Evolutionary conservation across 2,113 vertebrate genomes (phyloP), one percentile per base, ranked within the genome.

Genomic region (Lota lota): DNA sequence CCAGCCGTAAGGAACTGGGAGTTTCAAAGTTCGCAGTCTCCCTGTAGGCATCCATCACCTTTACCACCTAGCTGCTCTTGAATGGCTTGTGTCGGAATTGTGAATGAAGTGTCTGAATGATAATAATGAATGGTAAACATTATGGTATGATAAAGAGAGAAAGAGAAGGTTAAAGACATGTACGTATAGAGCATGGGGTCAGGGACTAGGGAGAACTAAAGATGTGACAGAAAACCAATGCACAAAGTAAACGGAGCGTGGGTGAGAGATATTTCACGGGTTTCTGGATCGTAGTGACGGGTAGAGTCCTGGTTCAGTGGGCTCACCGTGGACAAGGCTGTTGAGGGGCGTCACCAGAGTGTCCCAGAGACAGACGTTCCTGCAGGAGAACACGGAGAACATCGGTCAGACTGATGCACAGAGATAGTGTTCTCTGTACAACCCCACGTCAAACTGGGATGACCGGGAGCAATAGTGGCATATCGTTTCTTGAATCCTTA

Each of bases 361-460:
- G 88, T 99, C 97, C 97, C 97, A 99, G 65, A 99, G 82, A 89
- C 96, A 98, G 80, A 99, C 91, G 68, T 99, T 99, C 92, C 97
- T 99, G 87, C 78, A 74, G 64, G 64, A 68, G 78, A 63, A 69
- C 15, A 75, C 6, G 68, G 73, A 1, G 76, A 19, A 61, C 53
- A 12, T 21, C n/a, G 10, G 67, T 18, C 11, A 36, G 12, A 40
- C 66, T 63, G 14, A 61, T 10, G 33, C 10, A 4, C 33, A 63
- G 7, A 65, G 11, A 6, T 63, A 18, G 4, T 24, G 22, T 18
- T 18, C 22, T 2, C 16, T 17, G 28, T 33, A 4, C 28, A 0
- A 4, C 2, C 28, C 2, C 53, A 28, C 58, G 20, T 22, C 19
- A 14, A 28, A 51, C 0, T 20, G 33, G 22, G 53, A 54, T 22